Evolutionary conservation across 2,888 invertebrate genomes (phyloP).

Genomic region (Nineta flava): DNA sequence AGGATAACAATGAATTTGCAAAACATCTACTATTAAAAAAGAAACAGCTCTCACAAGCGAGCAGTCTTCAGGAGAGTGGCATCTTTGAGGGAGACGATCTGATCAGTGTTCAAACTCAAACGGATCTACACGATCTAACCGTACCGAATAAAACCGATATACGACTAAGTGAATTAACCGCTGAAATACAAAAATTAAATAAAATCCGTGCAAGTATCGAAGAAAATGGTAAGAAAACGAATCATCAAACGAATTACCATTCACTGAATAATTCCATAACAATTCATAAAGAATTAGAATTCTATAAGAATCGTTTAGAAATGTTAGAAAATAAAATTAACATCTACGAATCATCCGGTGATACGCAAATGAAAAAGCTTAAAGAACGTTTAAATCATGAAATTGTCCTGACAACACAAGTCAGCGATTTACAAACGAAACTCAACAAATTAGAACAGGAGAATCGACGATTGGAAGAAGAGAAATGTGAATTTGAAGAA

Average conservation of each 20-base stretch:
- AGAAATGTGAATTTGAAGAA: conserved; percentile 57
- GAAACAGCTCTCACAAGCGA: conserved; percentile 28
- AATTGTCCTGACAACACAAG: conserved; percentile 33
- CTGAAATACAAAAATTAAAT: conserved; percentile 46
- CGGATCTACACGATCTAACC: conserved; percentile 22
- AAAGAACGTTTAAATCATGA: conserved; percentile 46
- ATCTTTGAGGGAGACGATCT: conserved; percentile 48
- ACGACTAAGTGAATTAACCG: conserved; percentile 32
- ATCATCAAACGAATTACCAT: conserved; percentile 1
- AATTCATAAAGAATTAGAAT: conserved; percentile 21
- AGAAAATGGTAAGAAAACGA: conserved; percentile 25
- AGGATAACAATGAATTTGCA: background rate
- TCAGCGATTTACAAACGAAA: conserved; percentile 29
- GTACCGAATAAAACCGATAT: conserved; percentile 3
- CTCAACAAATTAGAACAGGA: conserved; percentile 42
- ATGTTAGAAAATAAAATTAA: conserved; percentile 46
- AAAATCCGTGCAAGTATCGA: conserved; percentile 45
- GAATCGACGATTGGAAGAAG: conserved; percentile 49
- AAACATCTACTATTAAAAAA: conserved; percentile 24
- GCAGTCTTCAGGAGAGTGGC: conserved; percentile 53
- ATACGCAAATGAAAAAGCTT: conserved; percentile 41
- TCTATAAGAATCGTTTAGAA: conserved; percentile 48
- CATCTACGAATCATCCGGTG: conserved; percentile 48
- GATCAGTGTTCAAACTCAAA: conserved; percentile 35
- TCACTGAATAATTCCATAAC: conserved; percentile 9